These are phyloP conservation scores for Pseudococcus longispinus DNA, from an alignment of 2,888 invertebrate species.

Conservation along the genomic window DNA sequence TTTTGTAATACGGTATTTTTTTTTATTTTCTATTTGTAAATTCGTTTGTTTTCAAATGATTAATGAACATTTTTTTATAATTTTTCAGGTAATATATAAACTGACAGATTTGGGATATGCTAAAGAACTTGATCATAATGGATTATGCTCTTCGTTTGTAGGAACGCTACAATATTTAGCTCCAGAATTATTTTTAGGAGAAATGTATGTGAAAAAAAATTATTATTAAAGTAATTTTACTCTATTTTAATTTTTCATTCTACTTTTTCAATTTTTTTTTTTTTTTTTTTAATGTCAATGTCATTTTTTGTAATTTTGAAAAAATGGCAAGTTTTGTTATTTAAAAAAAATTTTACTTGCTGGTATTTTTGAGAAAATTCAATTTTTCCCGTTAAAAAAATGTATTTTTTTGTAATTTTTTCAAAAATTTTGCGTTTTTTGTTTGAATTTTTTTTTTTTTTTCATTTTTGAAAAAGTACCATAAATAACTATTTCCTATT, in stretches of 20 bases:
- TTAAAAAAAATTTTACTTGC: too few relatives aligned
- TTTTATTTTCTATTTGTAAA: not conserved
- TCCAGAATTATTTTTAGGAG: slow-evolving; percentile 47
- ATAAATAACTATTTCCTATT: too few relatives aligned
- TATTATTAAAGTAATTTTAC: not conserved
- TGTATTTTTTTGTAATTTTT: too few relatives aligned
- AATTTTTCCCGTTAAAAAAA: too few relatives aligned
- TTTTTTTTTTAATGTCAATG: not conserved
- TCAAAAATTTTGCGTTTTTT: too few relatives aligned
- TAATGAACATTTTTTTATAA: not conserved
- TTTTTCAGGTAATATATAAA: slow-evolving; percentile 34
- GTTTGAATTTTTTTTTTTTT: too few relatives aligned
- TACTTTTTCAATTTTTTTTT: not conserved
- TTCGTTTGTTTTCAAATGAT: not conserved
- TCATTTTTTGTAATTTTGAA: too few relatives aligned
- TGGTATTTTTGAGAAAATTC: too few relatives aligned
- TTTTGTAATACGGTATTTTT: not conserved
- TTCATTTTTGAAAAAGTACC: too few relatives aligned
- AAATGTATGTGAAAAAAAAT: slow-evolving; percentile 4
- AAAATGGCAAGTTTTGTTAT: too few relatives aligned
- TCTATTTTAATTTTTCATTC: not conserved
- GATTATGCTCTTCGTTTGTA: slow-evolving; percentile 29
- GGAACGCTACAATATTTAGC: slow-evolving; percentile 39
- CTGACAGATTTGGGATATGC: slow-evolving; percentile 44
- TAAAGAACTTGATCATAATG: slow-evolving; percentile 37